Conservation (phyloP, 2,888 invertebrate species). For the Parnassius glacialis region DNA sequence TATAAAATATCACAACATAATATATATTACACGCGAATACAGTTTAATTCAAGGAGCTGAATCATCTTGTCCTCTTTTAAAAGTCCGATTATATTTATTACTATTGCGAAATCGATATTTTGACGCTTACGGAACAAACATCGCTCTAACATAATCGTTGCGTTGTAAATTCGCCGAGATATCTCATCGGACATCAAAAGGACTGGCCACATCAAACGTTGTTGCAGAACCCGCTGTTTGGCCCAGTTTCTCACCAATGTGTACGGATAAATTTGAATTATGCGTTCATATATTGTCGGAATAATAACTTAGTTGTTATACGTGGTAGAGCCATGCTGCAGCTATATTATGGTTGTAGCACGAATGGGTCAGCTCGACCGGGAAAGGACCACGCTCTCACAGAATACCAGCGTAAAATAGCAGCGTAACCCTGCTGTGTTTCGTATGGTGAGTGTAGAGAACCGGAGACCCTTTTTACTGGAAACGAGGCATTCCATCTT, state of each 20-base stretch:
- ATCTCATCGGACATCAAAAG: constrained; percentile 2
- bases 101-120: constrained; percentile 7
- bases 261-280: background rate
- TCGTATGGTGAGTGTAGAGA: too few relatives aligned
- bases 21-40: too few relatives aligned
- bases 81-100: constrained; percentile 3
- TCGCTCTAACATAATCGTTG: background rate
- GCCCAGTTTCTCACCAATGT: background rate
- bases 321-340: too few relatives aligned
- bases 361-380: too few relatives aligned
- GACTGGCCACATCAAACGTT: background rate
- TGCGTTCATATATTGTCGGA: background rate
- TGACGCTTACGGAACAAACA: background rate
- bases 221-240: background rate
- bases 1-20: background rate
- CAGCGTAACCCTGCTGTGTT: too few relatives aligned
- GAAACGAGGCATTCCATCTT: too few relatives aligned
- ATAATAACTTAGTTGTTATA: too few relatives aligned
- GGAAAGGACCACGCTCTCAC: too few relatives aligned
- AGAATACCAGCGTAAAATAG: too few relatives aligned
- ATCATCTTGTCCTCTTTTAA: constrained; percentile 3
- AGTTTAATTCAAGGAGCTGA: background rate
- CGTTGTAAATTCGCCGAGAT: background rate
- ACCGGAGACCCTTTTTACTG: too few relatives aligned
- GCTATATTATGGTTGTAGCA: too few relatives aligned